These are phyloP conservation scores for Yponomeuta sedellus DNA, from an alignment of 2,888 invertebrate species.

Conservation along the genomic window DNA sequence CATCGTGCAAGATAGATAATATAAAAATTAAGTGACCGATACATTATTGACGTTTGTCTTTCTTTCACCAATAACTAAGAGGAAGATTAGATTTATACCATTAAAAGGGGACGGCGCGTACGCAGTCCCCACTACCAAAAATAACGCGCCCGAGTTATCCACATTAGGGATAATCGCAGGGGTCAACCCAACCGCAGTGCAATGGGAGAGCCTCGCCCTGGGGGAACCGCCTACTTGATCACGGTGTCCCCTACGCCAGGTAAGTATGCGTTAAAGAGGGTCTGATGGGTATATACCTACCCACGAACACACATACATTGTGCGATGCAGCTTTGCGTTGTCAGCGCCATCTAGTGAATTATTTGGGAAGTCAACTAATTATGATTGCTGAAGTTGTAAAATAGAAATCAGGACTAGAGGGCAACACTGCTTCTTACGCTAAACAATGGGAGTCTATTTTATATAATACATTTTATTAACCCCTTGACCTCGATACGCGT, in stretches of 20 bases:
- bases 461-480: too few relatives aligned
- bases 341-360: background rate
- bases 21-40: too few relatives aligned
- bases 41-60: too few relatives aligned
- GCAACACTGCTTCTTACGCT: background rate
- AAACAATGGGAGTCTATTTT: too few relatives aligned
- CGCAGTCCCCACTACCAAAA: constrained; percentile 23
- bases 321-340: constrained; percentile 14
- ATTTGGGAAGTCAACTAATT: background rate
- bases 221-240: constrained; percentile 22
- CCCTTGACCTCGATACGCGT: too few relatives aligned
- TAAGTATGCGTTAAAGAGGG: constrained; percentile 21
- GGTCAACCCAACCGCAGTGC: constrained; percentile 21
- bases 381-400: background rate
- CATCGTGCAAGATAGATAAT: background rate
- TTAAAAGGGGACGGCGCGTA: constrained; percentile 21
- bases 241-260: constrained; percentile 24
- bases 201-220: constrained; percentile 21
- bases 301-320: background rate
- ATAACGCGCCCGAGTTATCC: constrained; percentile 20
- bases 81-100: background rate
- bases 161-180: constrained; percentile 21
- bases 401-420: background rate
- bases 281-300: background rate
- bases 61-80: too few relatives aligned